A percentile compares a stretch with the other conserved stretches of the same genome.
Evolutionary conservation across 2,113 vertebrate species (phyloP).

Genomic region (Bucco capensis): DNA sequence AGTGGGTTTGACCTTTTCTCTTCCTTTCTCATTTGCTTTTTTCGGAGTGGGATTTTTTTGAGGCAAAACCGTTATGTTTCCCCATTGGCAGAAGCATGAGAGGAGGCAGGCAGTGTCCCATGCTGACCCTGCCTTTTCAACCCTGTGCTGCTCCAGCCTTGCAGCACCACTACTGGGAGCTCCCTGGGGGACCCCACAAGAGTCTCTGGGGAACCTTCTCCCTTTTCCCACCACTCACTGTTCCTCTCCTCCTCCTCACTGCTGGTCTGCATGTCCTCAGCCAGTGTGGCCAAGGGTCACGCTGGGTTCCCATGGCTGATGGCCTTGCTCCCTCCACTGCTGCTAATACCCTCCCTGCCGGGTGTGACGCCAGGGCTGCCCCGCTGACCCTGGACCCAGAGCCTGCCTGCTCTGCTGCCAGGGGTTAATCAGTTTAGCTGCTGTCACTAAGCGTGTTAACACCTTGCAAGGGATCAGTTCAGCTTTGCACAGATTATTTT

Average conservation of each 20-base stretch:
- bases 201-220: background rate
- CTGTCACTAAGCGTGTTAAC: conserved; percentile 39
- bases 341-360: background rate
- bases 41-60: background rate
- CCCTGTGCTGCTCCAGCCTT: background rate
- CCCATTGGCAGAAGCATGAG: background rate
- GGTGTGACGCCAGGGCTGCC: background rate
- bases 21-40: background rate
- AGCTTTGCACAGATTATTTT: conserved; percentile 66
- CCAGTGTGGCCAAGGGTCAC: rapidly evolving
- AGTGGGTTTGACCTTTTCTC: background rate
- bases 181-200: too few species aligned
- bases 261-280: background rate
- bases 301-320: background rate
- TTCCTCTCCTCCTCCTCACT: rapidly evolving
- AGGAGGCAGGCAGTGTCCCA: background rate
- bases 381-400: background rate
- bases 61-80: background rate
- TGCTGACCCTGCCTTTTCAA: background rate
- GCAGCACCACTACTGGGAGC: rapidly evolving
- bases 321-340: background rate
- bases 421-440: conserved; percentile 39
- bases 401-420: background rate
- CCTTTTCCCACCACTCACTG: background rate
- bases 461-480: conserved; percentile 47